Percentiles rank a stretch among this genome's conserved stretches.
These are phyloP conservation scores for Chaenocephalus aceratus DNA, from an alignment of 2,113 vertebrate species.

Conservation along the genomic window DNA sequence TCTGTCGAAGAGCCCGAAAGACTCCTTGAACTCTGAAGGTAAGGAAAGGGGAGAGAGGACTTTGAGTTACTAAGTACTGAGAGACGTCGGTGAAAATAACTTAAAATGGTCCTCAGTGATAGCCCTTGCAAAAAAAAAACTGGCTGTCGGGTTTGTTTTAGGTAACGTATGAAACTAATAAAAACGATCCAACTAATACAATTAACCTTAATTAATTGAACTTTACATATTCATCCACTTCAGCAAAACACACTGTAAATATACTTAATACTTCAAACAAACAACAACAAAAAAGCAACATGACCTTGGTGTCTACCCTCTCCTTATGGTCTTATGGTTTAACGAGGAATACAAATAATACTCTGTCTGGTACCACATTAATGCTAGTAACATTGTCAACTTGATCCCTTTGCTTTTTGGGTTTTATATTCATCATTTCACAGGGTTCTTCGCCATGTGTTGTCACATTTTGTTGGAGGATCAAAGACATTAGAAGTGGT, in stretches of 20 bases:
- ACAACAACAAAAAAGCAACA: too few species aligned
- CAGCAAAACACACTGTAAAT: too few species aligned
- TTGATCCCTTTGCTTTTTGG: conserved; percentile 5
- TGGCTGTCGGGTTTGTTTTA: not conserved
- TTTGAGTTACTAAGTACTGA: not conserved
- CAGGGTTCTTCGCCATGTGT: not conserved
- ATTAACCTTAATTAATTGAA: too few species aligned
- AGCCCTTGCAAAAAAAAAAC: not conserved
- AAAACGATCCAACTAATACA: too few species aligned
- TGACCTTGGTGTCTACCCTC: too few species aligned
- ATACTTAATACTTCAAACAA: too few species aligned
- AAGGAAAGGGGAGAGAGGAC: not conserved
- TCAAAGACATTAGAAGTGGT: conserved; percentile 25
- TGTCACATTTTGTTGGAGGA: conserved; percentile 4
- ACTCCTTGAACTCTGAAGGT: conserved; percentile 96
- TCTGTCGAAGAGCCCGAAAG: conserved; percentile 98
- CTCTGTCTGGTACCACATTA: not conserved
- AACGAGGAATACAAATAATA: too few species aligned
- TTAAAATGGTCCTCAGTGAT: not conserved
- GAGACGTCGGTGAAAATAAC: not conserved
- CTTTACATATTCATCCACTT: too few species aligned
- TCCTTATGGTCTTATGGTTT: too few species aligned
- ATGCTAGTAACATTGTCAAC: not conserved
- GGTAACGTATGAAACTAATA: too few species aligned
- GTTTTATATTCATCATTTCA: conserved; percentile 5